phyloP scores from a whole-genome alignment of 2,888 invertebrate species.

The Orchestes rusci region DNA sequence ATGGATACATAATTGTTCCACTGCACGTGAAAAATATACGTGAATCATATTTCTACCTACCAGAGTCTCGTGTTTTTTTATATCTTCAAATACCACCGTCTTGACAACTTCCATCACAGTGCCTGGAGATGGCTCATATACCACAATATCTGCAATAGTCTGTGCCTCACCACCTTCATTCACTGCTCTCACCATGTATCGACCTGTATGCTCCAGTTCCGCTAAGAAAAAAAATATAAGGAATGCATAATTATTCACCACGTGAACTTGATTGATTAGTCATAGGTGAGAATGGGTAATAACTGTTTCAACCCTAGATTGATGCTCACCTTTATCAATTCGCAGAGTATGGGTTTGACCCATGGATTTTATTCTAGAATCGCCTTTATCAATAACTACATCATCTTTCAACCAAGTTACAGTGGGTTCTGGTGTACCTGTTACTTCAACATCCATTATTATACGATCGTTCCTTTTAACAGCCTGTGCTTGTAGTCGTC shows the following conservation, averaged over 20 bases:
- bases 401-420: constrained; percentile 71
- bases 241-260: no score
- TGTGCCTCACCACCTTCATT: constrained; percentile 77
- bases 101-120: constrained; percentile 61
- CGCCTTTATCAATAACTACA: constrained; percentile 51
- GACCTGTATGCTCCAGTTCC: constrained; percentile 61
- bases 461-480: constrained; percentile 64
- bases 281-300: background rate
- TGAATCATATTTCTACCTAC: constrained; percentile 41
- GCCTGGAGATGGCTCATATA: constrained; percentile 62
- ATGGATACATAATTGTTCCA: no score
- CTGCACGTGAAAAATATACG: no score
- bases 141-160: constrained; percentile 71
- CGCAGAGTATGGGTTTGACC: constrained; percentile 63
- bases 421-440: constrained; percentile 68
- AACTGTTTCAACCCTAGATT: background rate
- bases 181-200: constrained; percentile 66
- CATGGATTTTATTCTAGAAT: constrained; percentile 52
- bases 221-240: no score
- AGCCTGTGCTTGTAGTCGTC: constrained; percentile 68
- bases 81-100: constrained; percentile 57
- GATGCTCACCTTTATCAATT: constrained; percentile 59
- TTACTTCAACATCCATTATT: constrained; percentile 69
- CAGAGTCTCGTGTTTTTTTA: constrained; percentile 44
- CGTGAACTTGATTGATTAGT: background rate